phyloP scores from a whole-genome alignment of 2,888 invertebrate species.

The Melieria crassipennis region DNA sequence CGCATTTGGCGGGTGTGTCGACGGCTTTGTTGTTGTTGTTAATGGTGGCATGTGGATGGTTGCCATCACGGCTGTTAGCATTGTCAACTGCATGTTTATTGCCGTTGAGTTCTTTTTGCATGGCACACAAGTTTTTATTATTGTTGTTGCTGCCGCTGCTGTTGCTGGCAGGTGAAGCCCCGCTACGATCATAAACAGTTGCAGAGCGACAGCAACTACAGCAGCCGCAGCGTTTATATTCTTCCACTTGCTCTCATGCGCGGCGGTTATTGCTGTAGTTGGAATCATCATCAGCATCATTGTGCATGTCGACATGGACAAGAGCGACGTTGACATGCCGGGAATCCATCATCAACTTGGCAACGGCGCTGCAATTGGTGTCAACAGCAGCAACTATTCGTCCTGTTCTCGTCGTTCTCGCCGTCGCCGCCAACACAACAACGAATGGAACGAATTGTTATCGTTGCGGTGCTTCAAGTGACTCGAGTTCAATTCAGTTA shows the following conservation, averaged over 20 bases:
- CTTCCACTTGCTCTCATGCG: not conserved
- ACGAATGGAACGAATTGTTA: not conserved
- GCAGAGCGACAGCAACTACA: conserved; percentile 42
- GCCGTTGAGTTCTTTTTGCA: conserved; percentile 40
- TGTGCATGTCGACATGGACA: conserved; percentile 51
- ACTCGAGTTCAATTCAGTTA: not conserved
- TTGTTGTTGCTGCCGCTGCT: conserved; percentile 38
- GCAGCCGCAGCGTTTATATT: conserved; percentile 34
- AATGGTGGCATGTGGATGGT: conserved; percentile 12
- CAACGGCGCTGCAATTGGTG: conserved; percentile 28
- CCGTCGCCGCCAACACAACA: conserved; percentile 10
- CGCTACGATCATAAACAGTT: conserved; percentile 43
- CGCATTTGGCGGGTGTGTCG: conserved; percentile 22
- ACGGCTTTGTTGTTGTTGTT: conserved; percentile 38
- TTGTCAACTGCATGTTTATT: conserved; percentile 55
- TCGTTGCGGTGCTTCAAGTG: not conserved
- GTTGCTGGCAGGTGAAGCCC: conserved; percentile 41
- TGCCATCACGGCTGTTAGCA: conserved; percentile 46
- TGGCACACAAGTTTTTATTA: conserved; percentile 41
- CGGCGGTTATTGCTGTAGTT: conserved; percentile 22
- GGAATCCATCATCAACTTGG: conserved; percentile 60
- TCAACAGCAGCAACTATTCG: conserved; percentile 32
- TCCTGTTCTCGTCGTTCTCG: conserved; percentile 42
- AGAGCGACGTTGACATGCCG: conserved; percentile 60
- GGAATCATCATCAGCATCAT: conserved; percentile 48